Evolutionary conservation across 2,888 invertebrate species (phyloP).

Genomic region (Luperina testacea): DNA sequence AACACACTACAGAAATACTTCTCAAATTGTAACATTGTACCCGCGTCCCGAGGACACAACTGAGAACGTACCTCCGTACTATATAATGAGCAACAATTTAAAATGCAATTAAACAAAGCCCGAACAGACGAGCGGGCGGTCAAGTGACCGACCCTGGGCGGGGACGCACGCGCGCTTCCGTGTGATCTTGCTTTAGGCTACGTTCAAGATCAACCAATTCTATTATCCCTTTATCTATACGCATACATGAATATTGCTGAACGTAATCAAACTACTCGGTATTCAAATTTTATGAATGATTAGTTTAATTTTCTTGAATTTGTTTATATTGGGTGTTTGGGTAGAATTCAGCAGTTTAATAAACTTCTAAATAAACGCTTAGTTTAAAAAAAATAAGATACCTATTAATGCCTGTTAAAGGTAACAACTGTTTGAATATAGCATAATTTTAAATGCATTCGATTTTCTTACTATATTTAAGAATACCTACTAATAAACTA

Average conservation of each 20-base stretch:
- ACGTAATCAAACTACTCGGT: constrained; percentile 27
- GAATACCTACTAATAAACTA: background rate
- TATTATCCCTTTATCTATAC: constrained; percentile 70
- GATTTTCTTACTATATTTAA: background rate
- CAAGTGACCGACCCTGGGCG: constrained; percentile 72
- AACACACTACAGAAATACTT: constrained; percentile 1
- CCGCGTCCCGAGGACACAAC: constrained; percentile 44
- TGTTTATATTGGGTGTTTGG: constrained; percentile 8
- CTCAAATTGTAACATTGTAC: constrained; percentile 25
- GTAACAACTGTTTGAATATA: background rate
- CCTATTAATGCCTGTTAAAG: background rate
- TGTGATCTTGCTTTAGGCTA: constrained; percentile 68
- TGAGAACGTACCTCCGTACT: constrained; percentile 33
- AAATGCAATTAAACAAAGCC: constrained; percentile 68
- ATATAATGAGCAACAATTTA: constrained; percentile 59
- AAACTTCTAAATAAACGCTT: background rate
- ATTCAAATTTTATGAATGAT: constrained; percentile 37
- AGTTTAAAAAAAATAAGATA: background rate
- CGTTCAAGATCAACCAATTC: constrained; percentile 68
- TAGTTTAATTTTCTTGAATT: constrained; percentile 20
- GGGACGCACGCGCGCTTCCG: constrained; percentile 76
- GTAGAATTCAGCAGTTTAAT: background rate
- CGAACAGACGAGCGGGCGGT: constrained; percentile 62
- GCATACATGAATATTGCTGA: constrained; percentile 53
- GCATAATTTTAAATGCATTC: background rate